Base-by-base conservation (phyloP, 2,797 vertebrate genomes). In the Neostethus bicornis region DNA sequence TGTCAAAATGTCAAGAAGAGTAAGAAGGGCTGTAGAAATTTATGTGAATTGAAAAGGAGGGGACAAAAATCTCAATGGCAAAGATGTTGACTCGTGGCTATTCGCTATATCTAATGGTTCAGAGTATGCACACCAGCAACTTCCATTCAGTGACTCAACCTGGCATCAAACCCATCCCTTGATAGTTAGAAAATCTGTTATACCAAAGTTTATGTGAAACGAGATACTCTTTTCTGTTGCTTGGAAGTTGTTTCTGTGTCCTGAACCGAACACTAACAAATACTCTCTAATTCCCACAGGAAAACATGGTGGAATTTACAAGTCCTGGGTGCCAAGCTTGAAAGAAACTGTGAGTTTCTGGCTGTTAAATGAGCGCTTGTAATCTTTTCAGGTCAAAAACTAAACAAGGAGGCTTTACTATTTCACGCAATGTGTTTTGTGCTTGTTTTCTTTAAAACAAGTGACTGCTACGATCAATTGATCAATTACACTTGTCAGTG, bases 261-360 rank as follows among this genome's bases (percentile, higher is more conserved):
- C 61, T 50, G 50, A 78, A 16, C 51, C 48, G 80, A 72, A 55
- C 60, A 69, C 25, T 53, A 52, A 68, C 65, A 69, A 46, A 74
- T 51, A 63, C 19, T 58, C 23, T 4, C 32, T 55, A 44, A 73
- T 66, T 72, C 74, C 61, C 46, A 21, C 57, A 52, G 25, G 56
- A 69, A 73, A 64, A 9, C 11, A 63, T 61, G 61, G 67, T 62
- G 74, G 71, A 79, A 73, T 69, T 58, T 41, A 51, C 14, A 59
- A 53, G 58, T 50, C 68, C 47, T 47, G 24, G 37, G 48, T 61
- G 68, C 55, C 16, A 47, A 61, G 61, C 56, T 75, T 70, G 55
- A 70, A 70, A 82, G 37, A 57, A 66, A 70, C 68, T 43, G 32
- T 51, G 25, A 47, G 37, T 57, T 12, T 44, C 55, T 65, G 38